Conservation (phyloP, 2,113 vertebrate species). For the Prolemur simus region DNA sequence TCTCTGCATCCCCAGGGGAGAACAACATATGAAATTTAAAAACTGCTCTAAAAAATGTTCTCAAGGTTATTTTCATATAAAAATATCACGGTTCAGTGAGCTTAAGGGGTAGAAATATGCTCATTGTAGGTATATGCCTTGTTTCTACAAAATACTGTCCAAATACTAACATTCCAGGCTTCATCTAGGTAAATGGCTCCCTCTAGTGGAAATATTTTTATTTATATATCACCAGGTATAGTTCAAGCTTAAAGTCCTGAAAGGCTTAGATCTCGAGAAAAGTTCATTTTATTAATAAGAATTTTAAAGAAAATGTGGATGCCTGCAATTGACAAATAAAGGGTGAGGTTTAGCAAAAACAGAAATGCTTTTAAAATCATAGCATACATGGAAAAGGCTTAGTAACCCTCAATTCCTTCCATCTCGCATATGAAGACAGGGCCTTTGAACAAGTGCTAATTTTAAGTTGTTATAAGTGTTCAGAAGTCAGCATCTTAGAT, state of each 20-base stretch:
- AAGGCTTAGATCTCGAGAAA: background rate
- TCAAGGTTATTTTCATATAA: conserved; percentile 1
- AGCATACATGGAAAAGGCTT: background rate
- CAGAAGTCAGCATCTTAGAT: background rate
- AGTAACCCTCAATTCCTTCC: background rate
- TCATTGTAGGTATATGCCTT: background rate
- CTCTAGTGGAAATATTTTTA: conserved; percentile 46
- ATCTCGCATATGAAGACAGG: background rate
- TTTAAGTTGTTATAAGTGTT: background rate
- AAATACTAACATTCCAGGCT: background rate
- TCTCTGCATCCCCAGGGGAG: background rate
- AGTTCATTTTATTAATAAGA: background rate
- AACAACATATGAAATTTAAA: background rate
- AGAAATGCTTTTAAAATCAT: background rate
- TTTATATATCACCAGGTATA: background rate
- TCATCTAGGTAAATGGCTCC: conserved; percentile 39
- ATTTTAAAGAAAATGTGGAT: background rate
- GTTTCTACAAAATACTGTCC: background rate
- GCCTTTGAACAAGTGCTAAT: background rate
- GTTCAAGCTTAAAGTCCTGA: background rate
- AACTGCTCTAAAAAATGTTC: background rate
- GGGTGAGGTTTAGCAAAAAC: background rate
- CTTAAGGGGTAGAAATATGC: background rate
- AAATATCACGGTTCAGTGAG: background rate
- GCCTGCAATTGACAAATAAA: background rate